Evolutionary conservation across 2,888 invertebrate species (phyloP), one percentile per base, ranked within the genome.

Genomic region (Synanthedon andrenaeformis): DNA sequence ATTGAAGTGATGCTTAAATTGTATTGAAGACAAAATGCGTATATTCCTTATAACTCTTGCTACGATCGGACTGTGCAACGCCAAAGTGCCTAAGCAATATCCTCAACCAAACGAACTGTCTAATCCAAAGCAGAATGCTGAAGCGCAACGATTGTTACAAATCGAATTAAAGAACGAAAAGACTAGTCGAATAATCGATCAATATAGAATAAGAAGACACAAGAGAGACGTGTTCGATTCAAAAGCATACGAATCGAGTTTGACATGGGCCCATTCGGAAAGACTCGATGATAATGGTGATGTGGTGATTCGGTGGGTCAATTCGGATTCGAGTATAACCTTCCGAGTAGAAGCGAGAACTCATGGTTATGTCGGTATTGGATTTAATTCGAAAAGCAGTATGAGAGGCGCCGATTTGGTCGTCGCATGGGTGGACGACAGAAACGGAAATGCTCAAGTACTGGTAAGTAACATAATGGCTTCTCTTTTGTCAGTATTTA

Each of bases 341-440:
- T 94, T 96, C 77, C 92, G 94, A 76, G 89, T 95, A 73, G 94
- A 94, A 82, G 95, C 94, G 72, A 91, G 90, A 81, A 95, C 95
- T 57, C 89, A 90, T 67, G 96, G 96, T 63, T 96, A 95, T 79
- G 92, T 96, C 59, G 96, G 94, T 49, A 91, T 96, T 67, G 97
- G 96, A 56, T 94, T 96, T 79, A 95, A 95, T 62, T 91, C 91
- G 54, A 92, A 91, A 71, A 94, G 94, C 59, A 91, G 91, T 62
- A 92, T 94, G 91, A 90, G 91, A 69, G 94, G 94, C 51, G 92
- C 95, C 56, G 96, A 97, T 89, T 91, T 97, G 83, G 92, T 96
- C 63, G 91, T 96, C 73, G 96, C 94, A 57, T 96, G 96, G 96
- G 93, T 96, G 63, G 93, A 94, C 83, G 92, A 93, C 73, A 79